A percentile compares a stretch with the other conserved stretches of the same genome.
phyloP scores from a whole-genome alignment of 2,888 invertebrate genomes.

The Aspidiotus rigidus region DNA sequence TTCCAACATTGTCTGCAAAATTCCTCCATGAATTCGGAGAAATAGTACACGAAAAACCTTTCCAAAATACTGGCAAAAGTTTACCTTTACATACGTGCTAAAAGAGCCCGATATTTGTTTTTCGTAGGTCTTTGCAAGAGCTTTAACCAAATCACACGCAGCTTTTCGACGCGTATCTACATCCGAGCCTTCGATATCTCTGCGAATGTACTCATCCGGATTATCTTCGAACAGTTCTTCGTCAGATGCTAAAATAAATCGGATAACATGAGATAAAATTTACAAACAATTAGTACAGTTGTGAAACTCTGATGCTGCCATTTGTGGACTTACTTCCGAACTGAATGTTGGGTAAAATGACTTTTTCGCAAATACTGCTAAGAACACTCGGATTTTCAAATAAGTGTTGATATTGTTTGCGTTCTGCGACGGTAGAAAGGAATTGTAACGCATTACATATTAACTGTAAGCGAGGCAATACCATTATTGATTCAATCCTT shows the following conservation, averaged over 20 bases:
- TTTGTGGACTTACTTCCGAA: conserved; percentile 62
- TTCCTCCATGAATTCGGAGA: conserved; percentile 20
- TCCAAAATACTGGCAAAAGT: too few species aligned
- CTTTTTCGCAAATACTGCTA: conserved; percentile 89
- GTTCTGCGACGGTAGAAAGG: conserved; percentile 85
- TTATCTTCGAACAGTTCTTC: conserved; percentile 96
- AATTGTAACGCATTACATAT: conserved; percentile 95
- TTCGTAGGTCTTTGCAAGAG: conserved; percentile 80
- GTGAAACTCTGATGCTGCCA: conserved; percentile 17
- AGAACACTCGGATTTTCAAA: conserved; percentile 83
- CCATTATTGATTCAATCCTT: not conserved
- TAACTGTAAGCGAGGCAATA: conserved; percentile 52
- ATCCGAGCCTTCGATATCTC: conserved; percentile 97
- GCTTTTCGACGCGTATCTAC: conserved; percentile 91
- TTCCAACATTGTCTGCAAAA: conserved; percentile 57
- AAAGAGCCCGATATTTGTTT: conserved; percentile 78
- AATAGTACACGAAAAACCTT: not conserved
- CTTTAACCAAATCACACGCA: conserved; percentile 92
- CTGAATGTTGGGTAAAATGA: conserved; percentile 97
- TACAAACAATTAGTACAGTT: conserved; percentile 6
- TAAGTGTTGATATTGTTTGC: conserved; percentile 72
- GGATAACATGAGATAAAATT: not conserved
- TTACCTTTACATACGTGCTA: conserved; percentile 73
- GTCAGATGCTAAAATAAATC: conserved; percentile 60
- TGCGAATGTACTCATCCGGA: conserved; percentile 90